phyloP scores from a whole-genome alignment of 2,113 vertebrate species.

The Columba livia region DNA sequence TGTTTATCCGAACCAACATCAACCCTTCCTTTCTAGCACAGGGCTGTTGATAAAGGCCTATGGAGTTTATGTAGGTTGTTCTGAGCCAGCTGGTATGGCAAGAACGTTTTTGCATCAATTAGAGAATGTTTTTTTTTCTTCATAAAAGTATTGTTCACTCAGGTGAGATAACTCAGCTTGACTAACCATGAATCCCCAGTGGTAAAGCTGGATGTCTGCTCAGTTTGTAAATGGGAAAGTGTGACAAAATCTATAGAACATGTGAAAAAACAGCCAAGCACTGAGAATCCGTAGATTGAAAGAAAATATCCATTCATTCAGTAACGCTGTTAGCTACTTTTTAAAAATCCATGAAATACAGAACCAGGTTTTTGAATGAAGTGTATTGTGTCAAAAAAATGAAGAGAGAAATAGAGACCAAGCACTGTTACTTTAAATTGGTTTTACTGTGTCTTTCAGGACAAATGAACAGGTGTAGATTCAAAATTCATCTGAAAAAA shows the following conservation, averaged over 20 bases:
- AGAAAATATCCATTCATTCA: neutral
- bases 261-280: neutral
- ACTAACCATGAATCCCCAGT: rapidly evolving
- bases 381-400: neutral
- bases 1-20: neutral
- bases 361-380: neutral
- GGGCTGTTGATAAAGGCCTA: neutral
- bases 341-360: neutral
- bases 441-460: constrained; percentile 42
- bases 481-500: constrained; percentile 31
- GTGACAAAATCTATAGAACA: neutral
- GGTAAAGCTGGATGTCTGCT: neutral
- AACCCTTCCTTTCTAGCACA: neutral
- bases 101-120: neutral
- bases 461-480: constrained; percentile 30
- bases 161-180: neutral
- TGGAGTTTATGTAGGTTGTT: neutral
- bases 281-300: neutral
- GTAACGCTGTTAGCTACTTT: neutral
- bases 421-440: constrained; percentile 8
- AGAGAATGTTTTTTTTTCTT: neutral
- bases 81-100: neutral
- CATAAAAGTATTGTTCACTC: neutral
- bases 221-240: neutral
- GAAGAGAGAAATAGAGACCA: neutral